Base-by-base conservation (phyloP, 1,140 invertebrate species). In the Oncopodura yosiiana region DNA sequence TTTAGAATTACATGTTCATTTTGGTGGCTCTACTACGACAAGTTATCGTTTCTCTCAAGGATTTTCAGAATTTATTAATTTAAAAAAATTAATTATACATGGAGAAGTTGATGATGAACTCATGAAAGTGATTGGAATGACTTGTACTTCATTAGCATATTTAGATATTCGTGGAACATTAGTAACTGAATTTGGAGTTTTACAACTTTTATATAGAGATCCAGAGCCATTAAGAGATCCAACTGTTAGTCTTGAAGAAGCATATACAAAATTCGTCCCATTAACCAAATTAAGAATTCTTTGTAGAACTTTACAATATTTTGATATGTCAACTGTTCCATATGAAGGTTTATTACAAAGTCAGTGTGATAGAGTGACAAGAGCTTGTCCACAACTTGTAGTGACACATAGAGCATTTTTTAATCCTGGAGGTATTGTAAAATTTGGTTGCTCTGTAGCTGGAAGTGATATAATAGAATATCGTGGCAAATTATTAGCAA, bases 151-250 rank as follows among this genome's bases (percentile, higher is more conserved):
- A 29, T 23, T 61, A 16, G 50, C 54, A 37, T 48, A 57, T 50
- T n/a, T 61, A 19, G 60, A 61, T 51, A 46, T 61, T 14, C 30
- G 55, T 3, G 50, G 50, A 14, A 45, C 50, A 14, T 39, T 27
- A 27, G 42, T 58, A 1, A 61, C 50, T 8, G 48, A 58, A 16
- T 4, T 6, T 1, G 60, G 60, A 8, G 37, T 61, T 12, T 11
- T 49, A 3, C 34, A 39, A 8, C 36, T 61, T 14, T 18, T 61
- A 5, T 54, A 53, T n/a, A 52, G 49, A 27, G 30, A 49, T 4
- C 24, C 45, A 37, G 38, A 24, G 42, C 32, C 8, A 21, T 46
- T 19, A 27, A 37, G 11, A 45, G 38, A 16, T 44, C 19, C 21
- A 32, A 16, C 9, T 32, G 26, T 37, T 8, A 36, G 2, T 16